A percentile compares a stretch with the other conserved stretches of the same genome.
Conservation (phyloP, 2,888 invertebrate species). For the Mechanitis mazaeus region DNA sequence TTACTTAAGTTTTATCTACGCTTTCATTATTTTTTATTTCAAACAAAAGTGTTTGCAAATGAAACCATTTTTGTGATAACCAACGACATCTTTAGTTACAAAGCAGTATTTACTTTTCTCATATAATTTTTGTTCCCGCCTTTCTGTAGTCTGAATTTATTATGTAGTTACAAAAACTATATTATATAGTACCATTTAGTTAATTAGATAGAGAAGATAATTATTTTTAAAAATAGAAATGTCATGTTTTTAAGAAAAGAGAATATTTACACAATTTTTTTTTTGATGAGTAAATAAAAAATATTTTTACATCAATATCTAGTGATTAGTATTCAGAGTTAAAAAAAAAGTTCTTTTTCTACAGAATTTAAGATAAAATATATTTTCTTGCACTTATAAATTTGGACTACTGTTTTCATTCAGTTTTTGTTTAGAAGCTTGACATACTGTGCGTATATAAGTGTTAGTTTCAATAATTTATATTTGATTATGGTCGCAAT, state of each 20-base stretch:
- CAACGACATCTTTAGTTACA: constrained; percentile 61
- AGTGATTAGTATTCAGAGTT: too few species aligned
- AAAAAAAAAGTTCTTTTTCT: too few species aligned
- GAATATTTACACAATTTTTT: too few species aligned
- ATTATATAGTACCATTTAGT: not conserved
- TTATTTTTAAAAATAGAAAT: too few species aligned
- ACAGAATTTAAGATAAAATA: too few species aligned
- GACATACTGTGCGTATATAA: constrained; percentile 5
- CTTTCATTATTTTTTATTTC: not conserved
- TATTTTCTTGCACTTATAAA: constrained; percentile 15
- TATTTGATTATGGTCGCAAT: constrained; percentile 12
- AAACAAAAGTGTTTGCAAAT: constrained; percentile 55
- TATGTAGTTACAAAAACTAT: not conserved
- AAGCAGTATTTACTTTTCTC: constrained; percentile 72
- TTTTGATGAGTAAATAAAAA: too few species aligned
- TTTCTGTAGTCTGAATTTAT: constrained; percentile 44
- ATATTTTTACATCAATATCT: too few species aligned
- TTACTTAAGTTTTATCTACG: not conserved
- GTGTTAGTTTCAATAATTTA: not conserved
- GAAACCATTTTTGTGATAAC: constrained; percentile 47
- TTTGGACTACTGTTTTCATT: constrained; percentile 28
- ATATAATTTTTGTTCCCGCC: constrained; percentile 44
- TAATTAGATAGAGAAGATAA: too few species aligned
- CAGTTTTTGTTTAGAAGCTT: constrained; percentile 24
- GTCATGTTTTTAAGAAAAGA: too few species aligned